Percentiles rank a stretch among this genome's conserved stretches.
phyloP scores from a whole-genome alignment of 92 coral and sea anemone genomes.

The Meandrina meandrites region DNA sequence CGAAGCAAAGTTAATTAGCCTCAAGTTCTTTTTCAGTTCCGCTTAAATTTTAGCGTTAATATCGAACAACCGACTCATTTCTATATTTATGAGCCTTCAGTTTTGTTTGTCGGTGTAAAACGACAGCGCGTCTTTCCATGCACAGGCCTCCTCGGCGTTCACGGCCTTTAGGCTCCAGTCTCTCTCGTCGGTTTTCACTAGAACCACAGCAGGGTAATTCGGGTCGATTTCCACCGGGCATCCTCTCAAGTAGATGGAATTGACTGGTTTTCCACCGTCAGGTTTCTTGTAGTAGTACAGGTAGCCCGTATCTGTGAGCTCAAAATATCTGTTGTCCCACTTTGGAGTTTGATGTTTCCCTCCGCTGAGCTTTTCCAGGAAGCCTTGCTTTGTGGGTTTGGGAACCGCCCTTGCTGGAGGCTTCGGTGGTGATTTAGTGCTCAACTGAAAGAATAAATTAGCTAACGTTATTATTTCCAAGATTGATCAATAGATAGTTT shows the following conservation, averaged over 20 bases:
- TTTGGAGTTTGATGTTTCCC: slow-evolving; percentile 90
- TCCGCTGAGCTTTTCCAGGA: slow-evolving; percentile 88
- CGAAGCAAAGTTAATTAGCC: neutral
- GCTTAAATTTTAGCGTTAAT: neutral
- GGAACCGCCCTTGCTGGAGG: slow-evolving; percentile 34
- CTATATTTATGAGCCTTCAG: slow-evolving; percentile 13
- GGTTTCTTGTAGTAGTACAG: slow-evolving; percentile 87
- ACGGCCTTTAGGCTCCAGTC: slow-evolving; percentile 81
- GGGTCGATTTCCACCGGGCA: slow-evolving; percentile 79
- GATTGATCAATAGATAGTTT: neutral
- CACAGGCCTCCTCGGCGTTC: slow-evolving; percentile 75
- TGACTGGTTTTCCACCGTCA: slow-evolving; percentile 84
- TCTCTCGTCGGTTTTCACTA: slow-evolving; percentile 85
- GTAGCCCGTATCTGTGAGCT: slow-evolving; percentile 84
- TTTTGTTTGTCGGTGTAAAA: slow-evolving; percentile 72
- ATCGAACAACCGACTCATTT: neutral
- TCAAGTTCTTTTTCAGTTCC: neutral
- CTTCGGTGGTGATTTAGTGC: slow-evolving; percentile 58
- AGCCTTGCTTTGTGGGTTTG: slow-evolving; percentile 85
- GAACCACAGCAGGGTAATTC: slow-evolving; percentile 65
- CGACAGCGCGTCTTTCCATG: slow-evolving; percentile 72
- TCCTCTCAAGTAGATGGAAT: slow-evolving; percentile 88
- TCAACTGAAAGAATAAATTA: slow-evolving; percentile 51
- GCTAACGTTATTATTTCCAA: neutral
- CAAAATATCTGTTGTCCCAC: slow-evolving; percentile 97